Evolutionary conservation across 2,797 vertebrate species (phyloP).

Genomic region (Heteromormyrus szaboi): DNA sequence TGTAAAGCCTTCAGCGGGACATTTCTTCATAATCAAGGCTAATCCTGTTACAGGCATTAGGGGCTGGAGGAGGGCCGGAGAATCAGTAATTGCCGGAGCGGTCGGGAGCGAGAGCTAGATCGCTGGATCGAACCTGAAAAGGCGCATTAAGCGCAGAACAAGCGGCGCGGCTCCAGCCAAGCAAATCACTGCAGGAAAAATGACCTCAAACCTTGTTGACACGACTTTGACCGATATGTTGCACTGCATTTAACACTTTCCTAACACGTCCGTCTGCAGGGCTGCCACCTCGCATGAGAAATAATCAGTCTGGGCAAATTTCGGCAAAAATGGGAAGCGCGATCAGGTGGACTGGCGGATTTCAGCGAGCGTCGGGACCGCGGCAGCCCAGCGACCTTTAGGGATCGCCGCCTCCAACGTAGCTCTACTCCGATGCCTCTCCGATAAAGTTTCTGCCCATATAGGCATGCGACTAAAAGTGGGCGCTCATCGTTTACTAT

Average conservation of each 20-base stretch:
- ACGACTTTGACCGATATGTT: constrained; percentile 5
- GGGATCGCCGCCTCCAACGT: neutral
- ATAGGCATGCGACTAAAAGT: neutral
- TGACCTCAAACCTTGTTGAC: constrained; percentile 3
- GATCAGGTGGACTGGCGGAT: neutral
- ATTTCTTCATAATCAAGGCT: constrained; percentile 20
- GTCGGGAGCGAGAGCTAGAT: neutral
- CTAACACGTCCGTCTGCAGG: neutral
- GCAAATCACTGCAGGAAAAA: constrained; percentile 1
- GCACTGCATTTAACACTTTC: neutral
- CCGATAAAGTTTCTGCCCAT: neutral
- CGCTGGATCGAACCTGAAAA: neutral
- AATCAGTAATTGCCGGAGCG: neutral
- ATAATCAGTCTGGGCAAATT: neutral
- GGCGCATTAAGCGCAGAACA: neutral
- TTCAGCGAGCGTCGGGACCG: neutral
- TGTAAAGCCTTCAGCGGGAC: constrained; percentile 13
- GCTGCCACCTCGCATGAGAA: neutral
- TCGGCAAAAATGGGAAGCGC: neutral
- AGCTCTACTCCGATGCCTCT: neutral
- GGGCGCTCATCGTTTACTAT: neutral
- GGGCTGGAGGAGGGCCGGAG: neutral
- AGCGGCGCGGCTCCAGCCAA: neutral
- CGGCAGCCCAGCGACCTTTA: neutral
- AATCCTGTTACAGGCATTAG: constrained; percentile 15